phyloP scores from a whole-genome alignment of 2,888 invertebrate genomes.

The Baronia brevicornis region DNA sequence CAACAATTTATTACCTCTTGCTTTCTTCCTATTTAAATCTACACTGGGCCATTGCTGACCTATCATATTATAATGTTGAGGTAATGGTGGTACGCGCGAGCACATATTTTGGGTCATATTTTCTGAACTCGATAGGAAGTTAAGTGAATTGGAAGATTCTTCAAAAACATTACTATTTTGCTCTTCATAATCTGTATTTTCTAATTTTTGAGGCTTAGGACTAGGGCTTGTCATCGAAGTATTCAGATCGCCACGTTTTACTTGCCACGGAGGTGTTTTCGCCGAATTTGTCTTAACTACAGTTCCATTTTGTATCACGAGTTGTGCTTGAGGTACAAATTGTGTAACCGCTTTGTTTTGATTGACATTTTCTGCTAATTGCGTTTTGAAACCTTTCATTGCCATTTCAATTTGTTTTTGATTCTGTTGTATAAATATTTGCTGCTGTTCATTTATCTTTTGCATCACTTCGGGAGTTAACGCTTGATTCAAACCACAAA shows the following conservation, averaged over 20 bases:
- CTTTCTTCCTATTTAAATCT: slow-evolving; percentile 68
- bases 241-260: slow-evolving; percentile 53
- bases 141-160: slow-evolving; percentile 46
- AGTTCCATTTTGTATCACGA: slow-evolving; percentile 66
- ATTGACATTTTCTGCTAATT: slow-evolving; percentile 45
- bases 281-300: slow-evolving; percentile 69
- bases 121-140: slow-evolving; percentile 48
- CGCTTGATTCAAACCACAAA: slow-evolving; percentile 62
- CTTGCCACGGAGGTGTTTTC: slow-evolving; percentile 78
- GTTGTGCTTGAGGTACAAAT: slow-evolving; percentile 53
- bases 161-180: slow-evolving; percentile 49
- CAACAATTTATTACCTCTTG: slow-evolving; percentile 71
- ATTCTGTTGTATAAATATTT: slow-evolving; percentile 73
- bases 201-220: slow-evolving; percentile 52
- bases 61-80: slow-evolving; percentile 77
- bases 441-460: slow-evolving; percentile 74
- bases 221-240: slow-evolving; percentile 41
- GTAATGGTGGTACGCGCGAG: slow-evolving; percentile 83
- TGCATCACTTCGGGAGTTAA: slow-evolving; percentile 72
- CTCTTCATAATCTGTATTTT: slow-evolving; percentile 53
- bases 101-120: slow-evolving; percentile 70
- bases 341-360: slow-evolving; percentile 46
- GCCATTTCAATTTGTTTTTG: slow-evolving; percentile 72
- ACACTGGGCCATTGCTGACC: slow-evolving; percentile 59
- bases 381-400: slow-evolving; percentile 65